These are phyloP conservation scores for Procavia capensis DNA, from an alignment of 2,113 vertebrate species.

Conservation along the genomic window DNA sequence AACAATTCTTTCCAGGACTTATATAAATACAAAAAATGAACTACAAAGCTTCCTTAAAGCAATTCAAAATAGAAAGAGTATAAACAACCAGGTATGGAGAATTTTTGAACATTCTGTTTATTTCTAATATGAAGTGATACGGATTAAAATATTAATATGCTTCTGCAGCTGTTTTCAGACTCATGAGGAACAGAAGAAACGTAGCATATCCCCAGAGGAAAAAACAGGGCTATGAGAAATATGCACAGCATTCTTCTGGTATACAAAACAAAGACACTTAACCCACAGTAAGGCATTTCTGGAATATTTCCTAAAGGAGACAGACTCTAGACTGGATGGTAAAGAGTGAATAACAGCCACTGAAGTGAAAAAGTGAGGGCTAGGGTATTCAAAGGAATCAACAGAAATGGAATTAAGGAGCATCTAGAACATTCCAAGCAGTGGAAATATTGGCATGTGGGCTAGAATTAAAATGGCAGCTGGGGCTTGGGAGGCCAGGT, in stretches of 20 bases:
- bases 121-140: neutral
- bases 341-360: neutral
- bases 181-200: neutral
- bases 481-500: neutral
- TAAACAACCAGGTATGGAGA: neutral
- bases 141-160: neutral
- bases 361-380: neutral
- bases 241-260: neutral
- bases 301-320: neutral
- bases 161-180: neutral
- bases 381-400: neutral
- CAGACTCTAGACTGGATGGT: neutral
- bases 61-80: slow-evolving; percentile 9
- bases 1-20: slow-evolving; percentile 18
- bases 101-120: neutral
- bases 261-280: neutral
- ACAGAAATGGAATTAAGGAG: neutral
- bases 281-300: neutral
- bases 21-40: neutral
- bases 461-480: neutral
- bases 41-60: slow-evolving; percentile 47
- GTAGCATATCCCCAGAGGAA: neutral
- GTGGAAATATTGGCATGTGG: neutral
- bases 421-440: neutral
- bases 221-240: neutral